Evolutionary conservation across 2,113 vertebrate genomes (phyloP), one percentile per base, ranked within the genome.

Genomic region (Rhinolophus sinicus): DNA sequence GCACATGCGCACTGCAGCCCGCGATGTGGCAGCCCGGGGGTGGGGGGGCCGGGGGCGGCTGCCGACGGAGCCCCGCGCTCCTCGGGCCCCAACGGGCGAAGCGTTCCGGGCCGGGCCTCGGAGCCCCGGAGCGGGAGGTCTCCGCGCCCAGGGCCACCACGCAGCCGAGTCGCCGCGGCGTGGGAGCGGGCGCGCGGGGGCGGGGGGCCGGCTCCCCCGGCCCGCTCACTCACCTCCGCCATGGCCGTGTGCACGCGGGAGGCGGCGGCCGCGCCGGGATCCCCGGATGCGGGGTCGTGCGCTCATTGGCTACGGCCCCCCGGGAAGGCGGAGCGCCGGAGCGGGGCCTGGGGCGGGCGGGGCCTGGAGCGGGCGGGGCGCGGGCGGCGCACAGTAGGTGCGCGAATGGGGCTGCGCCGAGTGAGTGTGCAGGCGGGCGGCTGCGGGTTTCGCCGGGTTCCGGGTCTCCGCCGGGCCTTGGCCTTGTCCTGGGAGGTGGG

Each of bases 161-260:
- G 8, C 22, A 13, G 52, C 87, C 14, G 14, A 38, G 62, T 30
- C 13, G 16, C 18, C 15, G 75, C 13, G 5, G 62, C 56, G 22
- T 30, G 70, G 44, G 5, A 60, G 14, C 67, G 19, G 73, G 69
- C 62, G 30, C 60, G n/a, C 92, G 60, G 92, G 87, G 92, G 96
- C 47, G 82, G 95, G 96, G 91, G 87, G 84, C 54, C 78, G 62
- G 93, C 94, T 97, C 85, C 97, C 88, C 92, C 96, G 60, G 62
- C 94, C 85, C 77, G 84, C 92, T 92, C 97, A 97, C 96, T 98
- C 98, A 98, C 98, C 98, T 98, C 98, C 98, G 98, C 98, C 98
- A 98, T 98, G 98, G 98, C 98, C 98, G 98, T 98, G 97, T 97
- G 97, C 96, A 98, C 96, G 96, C 97, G 93, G 97, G 97, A 97